These are phyloP conservation scores for Tricholaema leucomelas DNA, from an alignment of 2,113 vertebrate species.

Conservation along the genomic window DNA sequence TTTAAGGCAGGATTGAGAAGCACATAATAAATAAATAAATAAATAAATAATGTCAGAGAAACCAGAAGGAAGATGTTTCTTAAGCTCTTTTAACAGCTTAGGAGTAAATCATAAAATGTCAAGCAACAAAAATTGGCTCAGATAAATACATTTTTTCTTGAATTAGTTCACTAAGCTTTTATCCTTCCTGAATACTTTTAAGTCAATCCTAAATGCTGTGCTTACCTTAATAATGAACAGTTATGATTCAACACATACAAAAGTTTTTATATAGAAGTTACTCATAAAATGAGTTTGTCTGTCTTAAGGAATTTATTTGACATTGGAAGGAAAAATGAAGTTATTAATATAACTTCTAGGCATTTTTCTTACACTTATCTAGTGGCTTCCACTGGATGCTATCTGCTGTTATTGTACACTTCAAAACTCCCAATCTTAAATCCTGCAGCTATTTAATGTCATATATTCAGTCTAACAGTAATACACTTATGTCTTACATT, in stretches of 20 bases:
- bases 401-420: background rate
- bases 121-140: conserved; percentile 75
- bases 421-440: background rate
- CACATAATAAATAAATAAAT: background rate
- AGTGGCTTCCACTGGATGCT: background rate
- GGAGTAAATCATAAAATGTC: conserved; percentile 78
- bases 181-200: conserved; percentile 69
- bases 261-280: background rate
- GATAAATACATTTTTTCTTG: conserved; percentile 73
- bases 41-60: conserved; percentile 8
- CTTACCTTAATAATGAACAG: conserved; percentile 65
- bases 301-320: background rate
- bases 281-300: conserved; percentile 8
- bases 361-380: conserved; percentile 7
- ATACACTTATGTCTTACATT: background rate
- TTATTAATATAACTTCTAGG: background rate
- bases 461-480: conserved; percentile 1
- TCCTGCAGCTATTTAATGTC: background rate
- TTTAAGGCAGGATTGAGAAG: conserved; percentile 71
- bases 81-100: conserved; percentile 79
- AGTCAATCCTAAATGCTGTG: conserved; percentile 66
- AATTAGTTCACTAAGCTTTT: conserved; percentile 77
- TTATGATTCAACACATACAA: conserved; percentile 41
- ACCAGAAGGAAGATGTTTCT: conserved; percentile 69
- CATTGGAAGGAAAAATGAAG: background rate